These are phyloP conservation scores for Achlya flavicornis DNA, from an alignment of 2,888 invertebrate species.

Conservation along the genomic window DNA sequence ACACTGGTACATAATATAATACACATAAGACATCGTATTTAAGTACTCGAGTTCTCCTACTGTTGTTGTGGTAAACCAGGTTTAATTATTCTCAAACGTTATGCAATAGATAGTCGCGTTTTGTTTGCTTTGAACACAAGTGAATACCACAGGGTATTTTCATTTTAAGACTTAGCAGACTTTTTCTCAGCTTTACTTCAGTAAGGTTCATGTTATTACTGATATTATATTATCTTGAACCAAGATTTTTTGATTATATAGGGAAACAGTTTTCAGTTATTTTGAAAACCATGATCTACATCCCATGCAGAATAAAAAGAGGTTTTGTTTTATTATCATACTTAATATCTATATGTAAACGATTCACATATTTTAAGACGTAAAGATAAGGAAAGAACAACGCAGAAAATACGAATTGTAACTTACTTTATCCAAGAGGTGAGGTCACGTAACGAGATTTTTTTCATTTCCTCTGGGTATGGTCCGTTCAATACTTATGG, in stretches of 20 bases:
- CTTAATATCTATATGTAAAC: too few relatives aligned
- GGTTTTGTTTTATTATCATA: too few relatives aligned
- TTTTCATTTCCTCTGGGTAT: conserved; percentile 27
- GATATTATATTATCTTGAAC: not conserved
- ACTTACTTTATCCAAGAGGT: not conserved
- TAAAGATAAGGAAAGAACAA: not conserved
- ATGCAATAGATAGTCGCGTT: not conserved
- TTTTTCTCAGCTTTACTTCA: not conserved
- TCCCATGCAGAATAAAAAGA: too few relatives aligned
- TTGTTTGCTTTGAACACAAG: not conserved
- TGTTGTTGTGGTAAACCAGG: not conserved
- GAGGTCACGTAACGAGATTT: conserved; percentile 19
- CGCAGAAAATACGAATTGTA: not conserved
- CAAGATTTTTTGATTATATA: not conserved
- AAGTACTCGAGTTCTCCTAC: not conserved
- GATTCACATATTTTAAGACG: too few relatives aligned
- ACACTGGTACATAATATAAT: not conserved
- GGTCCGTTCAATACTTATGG: conserved; percentile 18
- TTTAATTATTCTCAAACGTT: not conserved
- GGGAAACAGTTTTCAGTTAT: too few relatives aligned
- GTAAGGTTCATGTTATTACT: not conserved
- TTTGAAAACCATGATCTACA: too few relatives aligned
- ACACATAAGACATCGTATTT: not conserved
- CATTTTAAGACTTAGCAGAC: too few relatives aligned
- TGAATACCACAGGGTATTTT: not conserved